These are phyloP conservation scores for Macropis europaea DNA, from an alignment of 2,888 invertebrate species.

Conservation along the genomic window DNA sequence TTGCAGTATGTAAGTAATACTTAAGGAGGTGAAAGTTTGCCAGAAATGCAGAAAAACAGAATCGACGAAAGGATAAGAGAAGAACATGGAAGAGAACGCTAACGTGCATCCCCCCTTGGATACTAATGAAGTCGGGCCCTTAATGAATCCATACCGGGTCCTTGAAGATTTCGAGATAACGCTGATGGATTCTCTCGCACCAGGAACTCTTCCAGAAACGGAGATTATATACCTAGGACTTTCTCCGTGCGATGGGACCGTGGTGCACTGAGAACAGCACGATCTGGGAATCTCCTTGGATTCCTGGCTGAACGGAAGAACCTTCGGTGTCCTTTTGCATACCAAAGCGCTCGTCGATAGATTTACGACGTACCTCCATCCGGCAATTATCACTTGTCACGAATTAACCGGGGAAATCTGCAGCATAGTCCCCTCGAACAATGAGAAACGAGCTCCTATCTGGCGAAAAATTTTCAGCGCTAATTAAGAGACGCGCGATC, in stretches of 20 bases:
- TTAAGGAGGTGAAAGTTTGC: too few relatives aligned
- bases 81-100: slow-evolving; percentile 32
- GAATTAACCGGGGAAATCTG: slow-evolving; percentile 29
- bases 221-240: slow-evolving; percentile 47
- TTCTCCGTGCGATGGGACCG: slow-evolving; percentile 21
- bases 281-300: slow-evolving; percentile 14
- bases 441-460: too few relatives aligned
- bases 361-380: slow-evolving; percentile 40
- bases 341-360: slow-evolving; percentile 19
- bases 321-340: slow-evolving; percentile 31
- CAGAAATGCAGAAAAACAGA: too few relatives aligned
- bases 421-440: too few relatives aligned
- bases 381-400: slow-evolving; percentile 44
- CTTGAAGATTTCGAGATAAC: slow-evolving; percentile 65
- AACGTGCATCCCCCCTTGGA: slow-evolving; percentile 56
- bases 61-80: not conserved
- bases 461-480: too few relatives aligned
- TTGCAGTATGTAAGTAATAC: too few relatives aligned
- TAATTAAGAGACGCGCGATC: too few relatives aligned
- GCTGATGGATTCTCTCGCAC: slow-evolving; percentile 60
- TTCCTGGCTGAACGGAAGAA: not conserved
- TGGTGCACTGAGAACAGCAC: slow-evolving; percentile 8
- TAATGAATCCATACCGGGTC: slow-evolving; percentile 74
- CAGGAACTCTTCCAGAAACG: slow-evolving; percentile 51
- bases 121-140: slow-evolving; percentile 73